phyloP scores from a whole-genome alignment of 2,113 vertebrate genomes.

The Scalopus aquaticus region DNA sequence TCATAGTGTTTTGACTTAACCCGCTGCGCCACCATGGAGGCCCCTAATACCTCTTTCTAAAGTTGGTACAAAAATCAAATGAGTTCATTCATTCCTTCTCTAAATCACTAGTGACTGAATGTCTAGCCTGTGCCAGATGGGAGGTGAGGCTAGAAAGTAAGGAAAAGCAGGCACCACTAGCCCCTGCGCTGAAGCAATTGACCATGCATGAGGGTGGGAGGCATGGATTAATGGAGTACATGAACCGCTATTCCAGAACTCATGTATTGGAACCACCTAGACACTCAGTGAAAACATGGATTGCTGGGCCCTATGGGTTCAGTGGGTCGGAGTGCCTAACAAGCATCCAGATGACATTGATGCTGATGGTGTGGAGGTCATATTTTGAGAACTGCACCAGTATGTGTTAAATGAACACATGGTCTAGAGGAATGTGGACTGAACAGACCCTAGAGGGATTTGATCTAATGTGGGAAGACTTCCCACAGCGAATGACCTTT shows the following conservation, averaged over 20 bases:
- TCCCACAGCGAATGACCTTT: background rate
- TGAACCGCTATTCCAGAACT: background rate
- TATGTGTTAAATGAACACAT: background rate
- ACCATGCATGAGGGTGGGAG: background rate
- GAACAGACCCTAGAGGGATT: background rate
- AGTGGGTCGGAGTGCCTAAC: background rate
- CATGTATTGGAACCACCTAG: accelerated
- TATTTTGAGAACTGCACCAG: background rate
- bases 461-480: background rate
- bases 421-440: background rate
- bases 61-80: background rate
- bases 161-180: background rate
- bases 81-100: background rate
- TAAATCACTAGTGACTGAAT: background rate
- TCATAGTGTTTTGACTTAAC: too few relatives aligned
- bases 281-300: background rate
- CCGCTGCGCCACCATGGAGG: too few relatives aligned
- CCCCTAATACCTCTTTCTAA: background rate
- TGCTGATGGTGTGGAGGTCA: too few relatives aligned
- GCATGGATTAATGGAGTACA: background rate
- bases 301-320: accelerated
- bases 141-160: background rate
- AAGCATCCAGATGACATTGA: too few relatives aligned
- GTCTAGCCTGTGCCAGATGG: background rate
- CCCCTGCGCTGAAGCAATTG: background rate